Evolutionary conservation across 35 echinoderm and acorn worm genomes (phyloP), one percentile per base, ranked within the genome.

Genomic region (Apostichopus japonicus): DNA sequence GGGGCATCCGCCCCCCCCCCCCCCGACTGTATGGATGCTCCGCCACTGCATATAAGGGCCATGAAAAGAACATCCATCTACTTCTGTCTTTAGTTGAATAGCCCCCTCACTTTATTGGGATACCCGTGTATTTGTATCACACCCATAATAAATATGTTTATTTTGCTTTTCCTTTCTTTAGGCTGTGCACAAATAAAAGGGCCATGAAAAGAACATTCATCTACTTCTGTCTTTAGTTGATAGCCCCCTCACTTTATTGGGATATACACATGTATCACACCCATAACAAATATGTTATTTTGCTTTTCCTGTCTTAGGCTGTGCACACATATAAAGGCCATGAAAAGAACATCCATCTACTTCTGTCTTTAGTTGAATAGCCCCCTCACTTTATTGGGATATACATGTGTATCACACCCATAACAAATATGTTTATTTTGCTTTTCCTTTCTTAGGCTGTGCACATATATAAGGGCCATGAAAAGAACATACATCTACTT

Each of bases 401-500:
- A 33, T 33, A 33, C 1, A 33, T 2, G 2, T 2, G 27, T 33
- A 33, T 1, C 1, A 33, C 27, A 33, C 27, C 27, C 27, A 33
- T 33, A 33, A 33, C 27, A 33, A 33, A 33, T 16, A 83, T 83
- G 6, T 23, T 7, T 78, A 78, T 78, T 8, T 15, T 77, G 16
- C 84, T 24, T 52, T 90, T 79, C 23, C 67, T 72, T 72, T 6
- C 10, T 55, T 73, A 98, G 97, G 91, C 92, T n/a, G 75, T 93
- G 23, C 93, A 99, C 67, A 94, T 89, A 5, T 99, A 96, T 56
- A 77, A 81, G 7, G 95, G 97, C 24, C 95, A 96, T 92, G 92
- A 80, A 27, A 90, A 89, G 44, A 91, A 96, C 92, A 95, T 99
- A n/a, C 97, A 96, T 70, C 91, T 96, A 6, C 90, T 99, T 17